These are phyloP conservation scores for Dione vanillae DNA, from an alignment of 2,888 invertebrate species.

Conservation along the genomic window DNA sequence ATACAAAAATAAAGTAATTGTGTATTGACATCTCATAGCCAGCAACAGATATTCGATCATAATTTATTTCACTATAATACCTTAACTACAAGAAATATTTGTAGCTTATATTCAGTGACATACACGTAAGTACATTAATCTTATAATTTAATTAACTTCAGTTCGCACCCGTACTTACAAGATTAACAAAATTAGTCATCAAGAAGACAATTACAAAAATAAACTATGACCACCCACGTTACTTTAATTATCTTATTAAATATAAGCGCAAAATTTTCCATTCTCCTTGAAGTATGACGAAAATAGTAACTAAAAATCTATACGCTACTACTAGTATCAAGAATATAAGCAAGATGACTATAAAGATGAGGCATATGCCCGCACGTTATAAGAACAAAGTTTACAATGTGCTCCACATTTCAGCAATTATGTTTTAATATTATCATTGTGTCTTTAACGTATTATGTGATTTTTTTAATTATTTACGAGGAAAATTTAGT, in stretches of 20 bases:
- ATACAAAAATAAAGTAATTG: background rate
- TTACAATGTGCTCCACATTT: background rate
- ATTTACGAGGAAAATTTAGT: too few relatives aligned
- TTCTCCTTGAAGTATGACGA: constrained; percentile 16
- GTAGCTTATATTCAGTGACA: background rate
- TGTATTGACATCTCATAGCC: too few relatives aligned
- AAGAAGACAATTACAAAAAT: constrained; percentile 24
- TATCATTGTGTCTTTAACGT: too few relatives aligned
- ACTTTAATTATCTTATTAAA: constrained; percentile 18
- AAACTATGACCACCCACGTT: constrained; percentile 23
- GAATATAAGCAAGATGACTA: background rate
- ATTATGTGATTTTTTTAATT: too few relatives aligned
- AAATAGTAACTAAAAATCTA: constrained; percentile 22
- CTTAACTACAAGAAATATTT: background rate
- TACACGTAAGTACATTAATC: background rate
- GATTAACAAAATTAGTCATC: constrained; percentile 22
- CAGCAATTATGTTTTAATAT: background rate
- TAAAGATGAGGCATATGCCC: background rate
- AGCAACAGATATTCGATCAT: background rate
- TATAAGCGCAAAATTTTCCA: constrained; percentile 14
- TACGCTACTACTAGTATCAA: background rate
- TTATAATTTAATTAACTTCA: constrained; percentile 16
- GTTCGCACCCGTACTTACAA: constrained; percentile 1
- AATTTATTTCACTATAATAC: background rate
- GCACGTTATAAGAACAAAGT: background rate